A percentile compares a stretch with the other conserved stretches of the same genome.
These are phyloP conservation scores for Larimichthys crocea DNA, from an alignment of 2,113 vertebrate species.

Conservation along the genomic window DNA sequence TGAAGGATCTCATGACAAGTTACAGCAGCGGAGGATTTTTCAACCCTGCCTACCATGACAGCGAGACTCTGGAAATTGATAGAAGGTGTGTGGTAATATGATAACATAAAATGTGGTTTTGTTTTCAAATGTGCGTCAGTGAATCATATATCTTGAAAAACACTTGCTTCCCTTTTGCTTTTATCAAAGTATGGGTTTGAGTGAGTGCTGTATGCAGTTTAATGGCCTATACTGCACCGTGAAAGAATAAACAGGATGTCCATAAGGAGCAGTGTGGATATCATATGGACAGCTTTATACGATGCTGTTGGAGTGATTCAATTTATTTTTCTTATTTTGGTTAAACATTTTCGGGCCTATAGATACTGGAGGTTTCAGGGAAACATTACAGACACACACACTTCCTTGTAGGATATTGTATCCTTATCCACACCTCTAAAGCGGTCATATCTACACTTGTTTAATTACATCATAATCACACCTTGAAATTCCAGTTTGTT, in stretches of 20 bases:
- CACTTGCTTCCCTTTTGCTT: not conserved
- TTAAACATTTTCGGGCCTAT: not conserved
- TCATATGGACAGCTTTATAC: not conserved
- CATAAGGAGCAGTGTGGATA: not conserved
- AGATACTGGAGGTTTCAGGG: not conserved
- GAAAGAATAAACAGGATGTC: constrained; percentile 26
- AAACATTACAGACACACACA: not conserved
- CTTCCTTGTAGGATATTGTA: constrained; percentile 4
- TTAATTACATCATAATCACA: not conserved
- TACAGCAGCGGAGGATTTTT: constrained; percentile 75
- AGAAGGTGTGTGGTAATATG: constrained; percentile 82
- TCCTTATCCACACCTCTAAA: not conserved
- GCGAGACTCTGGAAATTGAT: constrained; percentile 84
- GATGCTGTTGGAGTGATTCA: not conserved
- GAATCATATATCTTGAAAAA: not conserved
- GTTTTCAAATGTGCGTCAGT: not conserved
- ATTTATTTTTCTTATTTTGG: not conserved
- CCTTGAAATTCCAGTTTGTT: constrained; percentile 6
- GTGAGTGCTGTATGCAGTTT: not conserved
- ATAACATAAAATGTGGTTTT: not conserved
- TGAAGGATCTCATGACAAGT: constrained; percentile 79
- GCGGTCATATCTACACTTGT: not conserved
- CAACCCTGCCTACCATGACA: constrained; percentile 83
- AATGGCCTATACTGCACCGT: not conserved
- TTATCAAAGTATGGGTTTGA: not conserved